Base-by-base conservation (phyloP, 2,113 vertebrate species). In the Campylomormyrus tamandua region DNA sequence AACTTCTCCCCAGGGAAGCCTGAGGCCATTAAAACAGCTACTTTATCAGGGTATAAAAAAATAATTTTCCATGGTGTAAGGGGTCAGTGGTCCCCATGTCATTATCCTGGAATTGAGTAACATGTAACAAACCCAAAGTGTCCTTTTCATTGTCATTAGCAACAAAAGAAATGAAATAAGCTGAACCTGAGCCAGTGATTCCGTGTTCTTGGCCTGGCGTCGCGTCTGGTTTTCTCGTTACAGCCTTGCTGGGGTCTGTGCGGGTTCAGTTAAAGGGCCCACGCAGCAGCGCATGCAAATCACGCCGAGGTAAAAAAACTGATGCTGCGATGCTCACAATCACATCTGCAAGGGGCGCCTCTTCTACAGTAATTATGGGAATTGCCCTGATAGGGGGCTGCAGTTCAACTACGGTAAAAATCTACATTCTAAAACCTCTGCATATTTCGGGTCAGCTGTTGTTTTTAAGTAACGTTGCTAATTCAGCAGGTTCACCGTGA, bases 401-500 rank as follows among this genome's bases (percentile, higher is more conserved):
- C n/a, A 50, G 9, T 84, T 49, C 42, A 85, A 46, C 24, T 45
- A 24, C 2, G 8, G 80, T 83, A 58, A 45, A 48, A n/a, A 10
- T 74, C 39, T 13, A 13, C 15, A 48, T 24, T 84, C 17, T 45
- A 84, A 48, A 49, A 21, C 21, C 7, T 46, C 58, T 91, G 91
- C 90, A 93, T 90, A 93, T 92, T 92, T 92, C 89, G 91, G 92
- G 91, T 87, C 90, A 87, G 31, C 45, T 6, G 19, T 56, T 56
- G 19, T 92, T 92, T 91, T 92, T 91, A 93, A 92, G 92, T 90
- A 92, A 90, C 7, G 83, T 84, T 52, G 90, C 90, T 91, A 46
- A 87, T 91, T 89, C 70, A 53, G 89, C 87, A 13, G 91, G 90
- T 91, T 89, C 92, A 91, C 91, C 93, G 93, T 92, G 93, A 91